Conservation (phyloP, 1,140 invertebrate species). For the Rhopalosiphum maidis region DNA sequence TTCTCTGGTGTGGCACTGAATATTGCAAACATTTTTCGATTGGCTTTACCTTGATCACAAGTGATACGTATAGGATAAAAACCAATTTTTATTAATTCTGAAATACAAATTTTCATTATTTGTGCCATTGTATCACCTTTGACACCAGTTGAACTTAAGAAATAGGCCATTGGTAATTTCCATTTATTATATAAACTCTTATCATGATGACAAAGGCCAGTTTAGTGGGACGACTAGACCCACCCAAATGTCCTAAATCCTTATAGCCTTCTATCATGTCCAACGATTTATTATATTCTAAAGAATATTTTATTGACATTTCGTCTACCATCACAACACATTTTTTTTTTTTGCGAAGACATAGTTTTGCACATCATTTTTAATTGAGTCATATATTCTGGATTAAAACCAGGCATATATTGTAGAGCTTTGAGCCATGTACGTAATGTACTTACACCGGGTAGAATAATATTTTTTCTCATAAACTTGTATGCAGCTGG, state of each 20-base stretch:
- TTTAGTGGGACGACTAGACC: neutral
- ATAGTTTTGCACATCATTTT: constrained; percentile 59
- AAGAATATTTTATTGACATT: constrained; percentile 61
- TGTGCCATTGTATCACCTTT: neutral
- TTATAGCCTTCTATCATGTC: constrained; percentile 61
- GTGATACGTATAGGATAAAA: too few species aligned
- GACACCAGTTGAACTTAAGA: constrained; percentile 5
- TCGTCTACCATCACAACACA: constrained; percentile 63
- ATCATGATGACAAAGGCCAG: neutral
- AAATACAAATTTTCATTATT: neutral
- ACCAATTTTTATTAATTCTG: neutral
- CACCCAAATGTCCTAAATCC: constrained; percentile 59
- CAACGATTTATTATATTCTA: constrained; percentile 60
- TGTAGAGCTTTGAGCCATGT: constrained; percentile 20
- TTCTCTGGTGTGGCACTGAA: too few species aligned
- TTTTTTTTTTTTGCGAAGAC: constrained; percentile 60
- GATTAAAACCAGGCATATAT: constrained; percentile 60
- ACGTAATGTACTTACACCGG: constrained; percentile 23
- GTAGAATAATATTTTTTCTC: constrained; percentile 52
- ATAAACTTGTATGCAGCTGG: constrained; percentile 59
- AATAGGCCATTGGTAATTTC: neutral
- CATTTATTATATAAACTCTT: neutral
- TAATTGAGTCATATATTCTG: constrained; percentile 60
- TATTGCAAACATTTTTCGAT: too few species aligned
- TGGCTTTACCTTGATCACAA: too few species aligned